Evolutionary conservation across 2,888 invertebrate genomes (phyloP).

Genomic region (Selenia dentaria): DNA sequence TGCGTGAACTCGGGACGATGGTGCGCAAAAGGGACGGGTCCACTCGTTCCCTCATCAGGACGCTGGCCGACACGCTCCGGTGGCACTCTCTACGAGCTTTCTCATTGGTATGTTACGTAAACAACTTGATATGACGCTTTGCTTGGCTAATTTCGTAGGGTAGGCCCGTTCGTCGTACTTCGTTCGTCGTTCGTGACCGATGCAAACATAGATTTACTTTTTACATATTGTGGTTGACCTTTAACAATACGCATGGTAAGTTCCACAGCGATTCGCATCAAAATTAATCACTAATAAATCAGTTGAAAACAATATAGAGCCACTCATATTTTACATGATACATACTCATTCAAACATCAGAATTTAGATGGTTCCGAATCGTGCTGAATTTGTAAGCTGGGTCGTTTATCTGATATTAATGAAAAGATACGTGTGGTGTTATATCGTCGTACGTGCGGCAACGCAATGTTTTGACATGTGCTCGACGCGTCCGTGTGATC

Average conservation of each 20-base stretch:
- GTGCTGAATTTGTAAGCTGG: background rate
- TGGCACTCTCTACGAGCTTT: constrained; percentile 69
- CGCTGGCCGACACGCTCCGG: constrained; percentile 75
- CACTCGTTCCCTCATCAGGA: constrained; percentile 71
- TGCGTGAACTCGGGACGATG: constrained; percentile 79
- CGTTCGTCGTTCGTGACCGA: no score
- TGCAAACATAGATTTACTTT: no score
- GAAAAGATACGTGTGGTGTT: constrained; percentile 26
- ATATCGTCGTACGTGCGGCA: constrained; percentile 42
- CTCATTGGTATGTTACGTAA: constrained; percentile 65
- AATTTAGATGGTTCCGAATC: background rate
- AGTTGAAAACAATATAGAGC: background rate
- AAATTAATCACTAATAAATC: constrained; percentile 9
- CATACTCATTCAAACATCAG: background rate
- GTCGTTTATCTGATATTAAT: constrained; percentile 21
- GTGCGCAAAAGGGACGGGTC: constrained; percentile 77
- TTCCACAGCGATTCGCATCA: no score
- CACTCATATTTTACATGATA: background rate
- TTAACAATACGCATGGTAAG: no score
- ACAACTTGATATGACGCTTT: constrained; percentile 33
- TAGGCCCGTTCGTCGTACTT: no score
- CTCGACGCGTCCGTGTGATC: constrained; percentile 45
- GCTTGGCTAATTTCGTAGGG: constrained; percentile 28
- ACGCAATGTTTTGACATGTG: constrained; percentile 49
- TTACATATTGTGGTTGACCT: no score